Conservation (phyloP, 1,140 invertebrate species). For the Lepidurus apus region DNA sequence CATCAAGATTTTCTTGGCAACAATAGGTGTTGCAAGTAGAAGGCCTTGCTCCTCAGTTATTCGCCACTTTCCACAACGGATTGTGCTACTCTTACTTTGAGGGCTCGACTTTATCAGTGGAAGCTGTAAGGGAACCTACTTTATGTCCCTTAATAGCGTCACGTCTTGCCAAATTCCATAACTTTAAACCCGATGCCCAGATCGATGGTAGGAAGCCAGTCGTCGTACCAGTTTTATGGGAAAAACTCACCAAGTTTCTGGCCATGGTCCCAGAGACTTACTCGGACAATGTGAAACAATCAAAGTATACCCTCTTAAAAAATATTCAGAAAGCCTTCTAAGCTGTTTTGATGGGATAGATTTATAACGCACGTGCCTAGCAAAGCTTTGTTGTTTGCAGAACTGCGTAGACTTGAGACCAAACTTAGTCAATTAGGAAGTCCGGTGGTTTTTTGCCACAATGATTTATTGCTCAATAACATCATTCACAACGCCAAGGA, state of each 20-base stretch:
- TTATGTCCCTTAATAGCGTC: neutral
- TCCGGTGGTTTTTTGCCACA: constrained; percentile 93
- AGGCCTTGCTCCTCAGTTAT: constrained; percentile 75
- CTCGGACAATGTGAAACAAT: neutral
- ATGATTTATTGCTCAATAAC: constrained; percentile 93
- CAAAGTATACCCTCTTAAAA: constrained; percentile 41
- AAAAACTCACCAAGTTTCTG: constrained; percentile 25
- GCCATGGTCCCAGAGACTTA: constrained; percentile 20
- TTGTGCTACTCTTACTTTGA: constrained; percentile 86
- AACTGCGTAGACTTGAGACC: constrained; percentile 62
- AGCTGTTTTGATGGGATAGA: constrained; percentile 51
- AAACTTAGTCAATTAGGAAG: constrained; percentile 59
- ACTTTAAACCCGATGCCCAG: constrained; percentile 52
- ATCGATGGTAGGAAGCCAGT: constrained; percentile 50
- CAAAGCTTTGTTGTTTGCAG: constrained; percentile 59
- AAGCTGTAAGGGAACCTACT: neutral
- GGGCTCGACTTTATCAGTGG: constrained; percentile 49
- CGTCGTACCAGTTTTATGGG: constrained; percentile 3
- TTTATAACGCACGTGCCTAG: constrained; percentile 61
- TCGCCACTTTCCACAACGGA: constrained; percentile 90
- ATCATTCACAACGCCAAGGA: constrained; percentile 65
- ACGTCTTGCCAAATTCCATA: constrained; percentile 10
- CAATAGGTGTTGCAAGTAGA: constrained; percentile 63
- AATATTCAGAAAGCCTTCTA: constrained; percentile 46
- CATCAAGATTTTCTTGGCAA: neutral